A percentile compares a stretch with the other conserved stretches of the same genome.
These are phyloP conservation scores for Balearica regulorum DNA, from an alignment of 2,797 vertebrate genomes.

Conservation along the genomic window DNA sequence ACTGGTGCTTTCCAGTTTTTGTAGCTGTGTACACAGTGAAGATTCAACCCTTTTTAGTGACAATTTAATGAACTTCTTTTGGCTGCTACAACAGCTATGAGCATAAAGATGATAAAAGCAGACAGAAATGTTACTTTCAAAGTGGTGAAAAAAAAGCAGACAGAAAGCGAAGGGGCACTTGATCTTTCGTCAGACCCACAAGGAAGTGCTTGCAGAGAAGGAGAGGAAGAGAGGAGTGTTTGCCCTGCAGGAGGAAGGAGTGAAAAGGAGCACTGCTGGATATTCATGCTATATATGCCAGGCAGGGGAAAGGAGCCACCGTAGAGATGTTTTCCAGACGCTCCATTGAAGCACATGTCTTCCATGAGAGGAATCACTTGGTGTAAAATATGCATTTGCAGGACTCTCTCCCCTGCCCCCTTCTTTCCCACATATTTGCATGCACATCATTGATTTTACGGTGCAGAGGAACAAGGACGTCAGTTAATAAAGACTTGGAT, in stretches of 20 bases:
- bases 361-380: neutral
- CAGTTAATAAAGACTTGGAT: neutral
- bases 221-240: neutral
- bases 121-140: neutral
- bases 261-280: neutral
- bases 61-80: neutral
- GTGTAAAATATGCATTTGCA: neutral
- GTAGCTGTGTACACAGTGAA: neutral
- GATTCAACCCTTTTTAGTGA: neutral
- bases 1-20: neutral
- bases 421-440: neutral
- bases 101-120: neutral
- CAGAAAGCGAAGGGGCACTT: neutral
- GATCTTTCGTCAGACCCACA: neutral
- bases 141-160: neutral
- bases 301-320: neutral
- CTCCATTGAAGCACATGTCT: neutral
- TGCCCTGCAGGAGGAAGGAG: neutral
- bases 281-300: neutral
- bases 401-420: fast-evolving
- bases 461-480: neutral
- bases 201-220: neutral
- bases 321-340: neutral
- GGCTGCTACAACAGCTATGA: neutral
- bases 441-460: neutral